Conservation (phyloP, 37 sponge, comb jelly and placozoan species). For the Chondrilla cf. caribensis region DNA sequence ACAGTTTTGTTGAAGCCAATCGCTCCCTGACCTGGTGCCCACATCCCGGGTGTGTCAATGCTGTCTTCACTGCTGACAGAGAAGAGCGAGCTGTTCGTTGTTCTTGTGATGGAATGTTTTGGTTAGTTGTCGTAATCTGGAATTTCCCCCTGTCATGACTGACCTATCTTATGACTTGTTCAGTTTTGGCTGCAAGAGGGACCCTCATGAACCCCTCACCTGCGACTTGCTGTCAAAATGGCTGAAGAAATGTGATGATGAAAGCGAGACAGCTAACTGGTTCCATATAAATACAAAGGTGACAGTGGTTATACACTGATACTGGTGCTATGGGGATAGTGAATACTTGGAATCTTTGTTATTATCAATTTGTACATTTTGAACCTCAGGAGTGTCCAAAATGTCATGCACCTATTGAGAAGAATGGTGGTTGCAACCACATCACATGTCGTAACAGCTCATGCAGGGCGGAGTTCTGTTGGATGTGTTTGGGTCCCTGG, state of each 20-base stretch:
- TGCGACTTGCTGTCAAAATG: constrained; percentile 64
- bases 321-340: neutral
- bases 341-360: too few relatives aligned
- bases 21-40: constrained; percentile 83
- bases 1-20: constrained; percentile 82
- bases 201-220: constrained; percentile 57
- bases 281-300: constrained; percentile 90
- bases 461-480: constrained; percentile 88
- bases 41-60: constrained; percentile 82
- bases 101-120: constrained; percentile 75
- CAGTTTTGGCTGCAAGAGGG: constrained; percentile 59
- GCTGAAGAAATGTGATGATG: constrained; percentile 94
- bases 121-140: constrained; percentile 37
- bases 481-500: constrained; percentile 93
- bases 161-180: neutral
- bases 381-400: constrained; percentile 77
- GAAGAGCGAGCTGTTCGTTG: constrained; percentile 62
- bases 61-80: constrained; percentile 39
- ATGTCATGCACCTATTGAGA: constrained; percentile 92
- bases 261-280: constrained; percentile 94
- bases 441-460: constrained; percentile 71
- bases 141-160: neutral
- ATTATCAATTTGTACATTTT: neutral
- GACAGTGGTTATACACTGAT: neutral
- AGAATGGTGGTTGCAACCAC: constrained; percentile 96